Base-by-base conservation (phyloP, 2,797 vertebrate species). In the Mus minutoides region DNA sequence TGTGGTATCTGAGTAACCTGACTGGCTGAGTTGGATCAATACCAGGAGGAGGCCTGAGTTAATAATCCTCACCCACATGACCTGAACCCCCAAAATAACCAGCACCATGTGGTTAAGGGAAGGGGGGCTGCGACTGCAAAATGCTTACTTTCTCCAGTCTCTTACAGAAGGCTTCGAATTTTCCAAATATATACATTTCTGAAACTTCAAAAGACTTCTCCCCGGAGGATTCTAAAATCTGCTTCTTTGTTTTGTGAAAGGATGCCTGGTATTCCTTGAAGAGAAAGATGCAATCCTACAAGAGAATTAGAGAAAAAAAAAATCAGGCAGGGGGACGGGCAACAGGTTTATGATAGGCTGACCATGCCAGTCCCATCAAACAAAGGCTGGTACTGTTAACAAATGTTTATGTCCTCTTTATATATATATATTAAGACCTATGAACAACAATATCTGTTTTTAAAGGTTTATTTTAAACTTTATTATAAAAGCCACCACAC, bases 121-220 rank as follows among this genome's bases (percentile, higher is more conserved):
- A 22, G 11, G 26, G 62, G 64, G 21, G 1, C 29, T 12, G 14
- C 9, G 71, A 64, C 64, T 60, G 10, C 62, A 40, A 9, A 49
- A 54, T 80, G 34, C 24, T 98, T 96, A 99, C 99, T 98, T 99
- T 99, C 96, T 99, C 98, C 62, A 99, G 98, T 90, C 99, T 98
- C 96, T 98, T 99, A 96, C 99, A 99, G 97, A 99, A 99, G 58
- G 97, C 98, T 96, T 99, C 98, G 95, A 99, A 98, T 98, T 98
- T 99, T 88, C 98, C 98, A 98, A 99, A 99, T 95, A 99, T 99
- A 86, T 98, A 98, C 97, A 97, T 98, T 97, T 99, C 99, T 19
- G 99, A 99, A 82, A 99, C 97, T 95, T 99, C 98, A 93, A 99
- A 98, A 85, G 98, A 88, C 71, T 97, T 98, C 94, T 98, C 98